phyloP scores from a whole-genome alignment of 2,888 invertebrate genomes.

The Agrochola lota region DNA sequence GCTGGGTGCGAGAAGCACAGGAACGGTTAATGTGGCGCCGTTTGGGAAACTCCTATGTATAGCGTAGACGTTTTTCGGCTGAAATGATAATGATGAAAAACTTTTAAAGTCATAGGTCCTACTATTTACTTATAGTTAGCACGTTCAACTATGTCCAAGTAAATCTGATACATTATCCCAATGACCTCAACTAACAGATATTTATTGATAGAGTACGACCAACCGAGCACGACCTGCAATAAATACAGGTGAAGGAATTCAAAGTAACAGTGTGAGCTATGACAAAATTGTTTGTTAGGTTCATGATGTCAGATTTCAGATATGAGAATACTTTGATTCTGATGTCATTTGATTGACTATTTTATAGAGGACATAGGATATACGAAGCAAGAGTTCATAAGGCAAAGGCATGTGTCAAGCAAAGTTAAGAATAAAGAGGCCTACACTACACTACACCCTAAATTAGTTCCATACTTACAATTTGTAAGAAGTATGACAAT shows the following conservation, averaged over 20 bases:
- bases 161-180: constrained; percentile 18
- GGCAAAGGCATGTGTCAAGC: too few species aligned
- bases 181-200: constrained; percentile 65
- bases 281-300: constrained; percentile 35
- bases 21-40: too few species aligned
- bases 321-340: constrained; percentile 51
- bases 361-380: not conserved
- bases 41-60: not conserved
- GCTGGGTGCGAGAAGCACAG: too few species aligned
- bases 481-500: not conserved
- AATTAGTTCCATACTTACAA: not conserved
- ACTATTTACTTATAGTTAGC: not conserved
- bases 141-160: constrained; percentile 10
- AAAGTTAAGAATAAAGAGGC: too few species aligned
- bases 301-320: constrained; percentile 58
- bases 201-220: constrained; percentile 53
- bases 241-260: constrained; percentile 46
- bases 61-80: not conserved
- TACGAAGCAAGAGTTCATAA: too few species aligned
- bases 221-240: constrained; percentile 51
- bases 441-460: not conserved
- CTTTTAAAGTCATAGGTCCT: not conserved
- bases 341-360: constrained; percentile 37
- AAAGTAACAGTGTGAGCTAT: constrained; percentile 11
- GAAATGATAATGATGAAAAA: not conserved